These are phyloP conservation scores for Scaptomyza graminum DNA, from an alignment of 1,140 invertebrate genomes.

Conservation along the genomic window DNA sequence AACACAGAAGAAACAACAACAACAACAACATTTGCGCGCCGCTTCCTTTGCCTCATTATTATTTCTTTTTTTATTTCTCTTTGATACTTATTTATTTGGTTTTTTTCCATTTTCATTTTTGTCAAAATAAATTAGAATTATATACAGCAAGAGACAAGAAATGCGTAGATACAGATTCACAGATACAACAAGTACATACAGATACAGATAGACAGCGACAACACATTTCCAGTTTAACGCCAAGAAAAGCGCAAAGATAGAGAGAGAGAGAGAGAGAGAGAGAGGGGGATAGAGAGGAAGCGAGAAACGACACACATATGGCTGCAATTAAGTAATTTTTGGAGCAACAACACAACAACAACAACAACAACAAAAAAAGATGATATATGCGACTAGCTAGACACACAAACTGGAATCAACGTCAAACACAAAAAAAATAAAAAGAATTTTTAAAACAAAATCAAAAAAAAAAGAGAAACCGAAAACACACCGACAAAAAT, in stretches of 20 bases:
- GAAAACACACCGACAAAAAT: no score
- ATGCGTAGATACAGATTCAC: slow-evolving; percentile 62
- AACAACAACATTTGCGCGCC: slow-evolving; percentile 37
- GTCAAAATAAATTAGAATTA: slow-evolving; percentile 80
- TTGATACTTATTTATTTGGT: neutral
- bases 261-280: neutral
- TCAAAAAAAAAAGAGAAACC: no score
- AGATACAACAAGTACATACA: neutral
- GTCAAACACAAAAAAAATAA: slow-evolving; percentile 27
- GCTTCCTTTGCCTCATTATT: slow-evolving; percentile 51
- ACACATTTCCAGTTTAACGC: slow-evolving; percentile 73
- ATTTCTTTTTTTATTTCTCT: slow-evolving; percentile 42
- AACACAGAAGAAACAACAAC: neutral
- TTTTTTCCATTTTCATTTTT: slow-evolving; percentile 45
- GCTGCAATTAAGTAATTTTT: slow-evolving; percentile 80
- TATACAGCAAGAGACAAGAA: slow-evolving; percentile 64
- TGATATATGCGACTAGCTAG: slow-evolving; percentile 67
- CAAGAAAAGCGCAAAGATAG: slow-evolving; percentile 22
- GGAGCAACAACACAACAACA: slow-evolving; percentile 49
- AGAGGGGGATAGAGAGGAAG: slow-evolving; percentile 7
- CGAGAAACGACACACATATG: slow-evolving; percentile 57
- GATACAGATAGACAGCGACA: slow-evolving; percentile 22
- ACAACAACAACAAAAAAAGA: slow-evolving; percentile 33
- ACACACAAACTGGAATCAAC: slow-evolving; percentile 40
- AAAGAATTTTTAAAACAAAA: no score